Conservation (phyloP, 2,888 invertebrate species). For the Patella pellucida region DNA sequence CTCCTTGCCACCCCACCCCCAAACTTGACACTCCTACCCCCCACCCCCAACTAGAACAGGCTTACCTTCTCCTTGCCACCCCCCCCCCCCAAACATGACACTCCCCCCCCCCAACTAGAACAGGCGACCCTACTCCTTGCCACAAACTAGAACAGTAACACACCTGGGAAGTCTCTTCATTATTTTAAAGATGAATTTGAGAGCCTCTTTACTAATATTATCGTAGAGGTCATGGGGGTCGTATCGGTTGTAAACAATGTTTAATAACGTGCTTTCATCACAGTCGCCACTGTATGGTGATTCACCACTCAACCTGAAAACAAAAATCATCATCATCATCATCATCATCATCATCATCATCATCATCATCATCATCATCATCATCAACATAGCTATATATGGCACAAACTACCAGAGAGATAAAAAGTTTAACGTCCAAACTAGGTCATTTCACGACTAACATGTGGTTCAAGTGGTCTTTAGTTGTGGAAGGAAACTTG, state of each 20-base stretch:
- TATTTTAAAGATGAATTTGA: slow-evolving; percentile 93
- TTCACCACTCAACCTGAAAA: slow-evolving; percentile 83
- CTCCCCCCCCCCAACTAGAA: too few species aligned
- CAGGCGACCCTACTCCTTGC: too few species aligned
- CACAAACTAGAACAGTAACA: slow-evolving; percentile 12
- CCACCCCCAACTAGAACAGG: too few species aligned
- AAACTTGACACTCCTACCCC: too few species aligned
- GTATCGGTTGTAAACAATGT: slow-evolving; percentile 91
- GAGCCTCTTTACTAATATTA: slow-evolving; percentile 92
- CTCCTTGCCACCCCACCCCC: too few species aligned
- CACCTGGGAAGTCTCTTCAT: slow-evolving; percentile 94
- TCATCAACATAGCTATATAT: background rate
- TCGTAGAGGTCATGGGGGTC: slow-evolving; percentile 94
- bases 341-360: slow-evolving; percentile 5
- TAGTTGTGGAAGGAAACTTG: too few species aligned
- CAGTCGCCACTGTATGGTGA: slow-evolving; percentile 90
- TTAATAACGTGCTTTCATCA: slow-evolving; percentile 84
- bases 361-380: background rate
- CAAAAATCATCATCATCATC: background rate
- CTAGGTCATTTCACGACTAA: too few species aligned
- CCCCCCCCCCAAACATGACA: too few species aligned
- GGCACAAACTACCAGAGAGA: background rate
- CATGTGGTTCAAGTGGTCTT: too few species aligned
- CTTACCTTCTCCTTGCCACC: too few species aligned
- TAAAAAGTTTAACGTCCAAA: background rate